phyloP scores from a whole-genome alignment of 2,888 invertebrate genomes.

The Brenthis daphne region DNA sequence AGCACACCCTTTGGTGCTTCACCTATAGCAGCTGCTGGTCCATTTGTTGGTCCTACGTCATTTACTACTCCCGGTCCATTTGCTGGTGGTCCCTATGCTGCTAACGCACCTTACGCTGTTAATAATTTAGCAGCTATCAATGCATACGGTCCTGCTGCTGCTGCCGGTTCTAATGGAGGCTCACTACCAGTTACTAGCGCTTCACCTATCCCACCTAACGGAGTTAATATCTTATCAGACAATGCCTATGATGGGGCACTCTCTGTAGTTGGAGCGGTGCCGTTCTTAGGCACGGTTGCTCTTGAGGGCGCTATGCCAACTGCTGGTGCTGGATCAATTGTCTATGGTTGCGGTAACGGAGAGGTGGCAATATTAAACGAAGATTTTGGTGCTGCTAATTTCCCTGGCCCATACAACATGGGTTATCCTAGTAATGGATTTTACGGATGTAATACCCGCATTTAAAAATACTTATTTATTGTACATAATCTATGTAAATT shows the following conservation, averaged over 20 bases:
- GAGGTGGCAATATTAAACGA: conserved; percentile 40
- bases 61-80: not conserved
- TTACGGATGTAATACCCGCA: not conserved
- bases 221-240: conserved; percentile 45
- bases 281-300: conserved; percentile 45
- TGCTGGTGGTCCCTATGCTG: not conserved
- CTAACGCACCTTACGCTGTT: conserved; percentile 1
- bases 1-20: no score
- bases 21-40: no score
- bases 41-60: not conserved
- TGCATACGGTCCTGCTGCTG: conserved; percentile 10
- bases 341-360: conserved; percentile 45
- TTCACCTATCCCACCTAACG: conserved; percentile 43
- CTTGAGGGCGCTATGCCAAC: conserved; percentile 45
- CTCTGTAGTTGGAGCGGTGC: conserved; percentile 42
- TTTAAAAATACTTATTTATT: conserved; percentile 3
- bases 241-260: conserved; percentile 48
- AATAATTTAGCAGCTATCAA: not conserved
- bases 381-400: conserved; percentile 32
- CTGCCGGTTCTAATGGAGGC: conserved; percentile 38
- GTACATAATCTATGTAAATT: conserved; percentile 1
- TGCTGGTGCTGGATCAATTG: conserved; percentile 44
- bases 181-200: conserved; percentile 46
- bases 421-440: not conserved
- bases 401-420: conserved; percentile 24